These are phyloP conservation scores for Cepaea hortensis DNA, from an alignment of 2,888 invertebrate species.

Conservation along the genomic window DNA sequence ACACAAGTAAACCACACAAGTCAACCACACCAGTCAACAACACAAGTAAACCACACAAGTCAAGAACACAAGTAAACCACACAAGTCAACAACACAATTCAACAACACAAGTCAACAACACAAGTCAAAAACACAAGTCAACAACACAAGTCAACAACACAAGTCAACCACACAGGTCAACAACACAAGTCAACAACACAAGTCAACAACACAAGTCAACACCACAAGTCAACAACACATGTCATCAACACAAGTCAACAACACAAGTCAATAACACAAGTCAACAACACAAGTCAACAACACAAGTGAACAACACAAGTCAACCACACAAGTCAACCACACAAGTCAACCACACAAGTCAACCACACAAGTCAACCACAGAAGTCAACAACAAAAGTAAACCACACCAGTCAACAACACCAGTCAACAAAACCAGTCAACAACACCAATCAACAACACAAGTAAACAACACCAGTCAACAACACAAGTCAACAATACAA, in stretches of 20 bases:
- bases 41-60: too few relatives aligned
- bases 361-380: not conserved
- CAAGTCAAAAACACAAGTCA: not conserved
- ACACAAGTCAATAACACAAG: not conserved
- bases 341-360: too few relatives aligned
- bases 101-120: not conserved
- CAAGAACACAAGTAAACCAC: too few relatives aligned
- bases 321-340: not conserved
- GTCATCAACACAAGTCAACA: not conserved
- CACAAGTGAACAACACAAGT: not conserved
- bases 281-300: not conserved
- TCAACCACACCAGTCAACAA: not conserved
- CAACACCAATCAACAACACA: not conserved
- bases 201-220: not conserved
- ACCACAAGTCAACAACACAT: not conserved
- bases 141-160: not conserved
- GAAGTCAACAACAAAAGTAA: not conserved
- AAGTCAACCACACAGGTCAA: too few relatives aligned
- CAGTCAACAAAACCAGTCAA: too few relatives aligned
- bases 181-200: too few relatives aligned
- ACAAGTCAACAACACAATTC: not conserved
- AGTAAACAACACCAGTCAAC: not conserved
- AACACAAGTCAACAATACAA: not conserved
- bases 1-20: not conserved
- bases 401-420: not conserved